Conservation (phyloP, 2,113 vertebrate species). For the Embiotoca jacksoni region DNA sequence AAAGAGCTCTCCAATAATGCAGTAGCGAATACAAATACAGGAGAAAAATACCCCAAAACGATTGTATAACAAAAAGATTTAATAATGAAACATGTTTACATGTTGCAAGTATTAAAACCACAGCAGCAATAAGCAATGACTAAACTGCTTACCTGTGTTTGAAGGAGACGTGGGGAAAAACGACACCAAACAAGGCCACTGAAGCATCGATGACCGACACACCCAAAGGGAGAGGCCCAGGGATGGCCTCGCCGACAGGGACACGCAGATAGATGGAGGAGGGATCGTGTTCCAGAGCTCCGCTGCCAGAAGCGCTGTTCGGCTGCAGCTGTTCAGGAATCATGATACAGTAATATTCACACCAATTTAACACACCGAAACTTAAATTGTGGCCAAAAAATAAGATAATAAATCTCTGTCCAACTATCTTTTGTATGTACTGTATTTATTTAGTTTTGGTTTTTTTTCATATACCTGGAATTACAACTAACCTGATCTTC, state of each 20-base stretch:
- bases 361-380: background rate
- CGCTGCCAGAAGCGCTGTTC: constrained; percentile 97
- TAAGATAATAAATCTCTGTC: background rate
- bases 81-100: background rate
- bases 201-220: constrained; percentile 98
- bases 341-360: background rate
- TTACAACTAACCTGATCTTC: constrained; percentile 92
- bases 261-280: constrained; percentile 98
- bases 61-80: background rate
- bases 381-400: background rate
- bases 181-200: constrained; percentile 97
- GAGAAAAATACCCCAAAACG: background rate
- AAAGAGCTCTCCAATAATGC: background rate
- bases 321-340: constrained; percentile 90
- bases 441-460: too few species aligned
- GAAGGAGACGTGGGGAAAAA: constrained; percentile 98
- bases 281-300: constrained; percentile 96
- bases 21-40: background rate
- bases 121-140: background rate
- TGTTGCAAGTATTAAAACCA: constrained; percentile 43
- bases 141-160: constrained; percentile 90
- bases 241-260: constrained; percentile 94
- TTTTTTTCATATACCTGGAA: background rate
- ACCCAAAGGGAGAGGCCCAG: constrained; percentile 95
- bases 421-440: too few species aligned